phyloP scores from a whole-genome alignment of 2,888 invertebrate genomes.

The Thera britannica region DNA sequence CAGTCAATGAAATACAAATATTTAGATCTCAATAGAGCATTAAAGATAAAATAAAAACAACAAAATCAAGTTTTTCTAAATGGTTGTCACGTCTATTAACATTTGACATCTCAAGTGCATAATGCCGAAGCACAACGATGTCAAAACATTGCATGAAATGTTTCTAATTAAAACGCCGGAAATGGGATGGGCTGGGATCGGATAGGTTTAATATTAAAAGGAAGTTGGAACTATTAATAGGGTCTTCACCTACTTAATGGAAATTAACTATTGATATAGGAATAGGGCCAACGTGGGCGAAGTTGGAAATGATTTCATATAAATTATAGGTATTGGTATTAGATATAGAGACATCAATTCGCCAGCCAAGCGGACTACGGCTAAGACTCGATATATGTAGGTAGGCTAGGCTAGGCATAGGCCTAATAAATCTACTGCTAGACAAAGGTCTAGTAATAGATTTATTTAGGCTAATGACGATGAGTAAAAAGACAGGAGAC shows the following conservation, averaged over 20 bases:
- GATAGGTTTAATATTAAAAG: conserved; percentile 21
- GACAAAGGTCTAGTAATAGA: too few species aligned
- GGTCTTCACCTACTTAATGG: conserved; percentile 19
- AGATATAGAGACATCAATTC: too few species aligned
- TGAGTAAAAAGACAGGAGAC: neutral
- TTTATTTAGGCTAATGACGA: too few species aligned
- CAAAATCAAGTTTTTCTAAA: neutral
- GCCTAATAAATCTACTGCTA: too few species aligned
- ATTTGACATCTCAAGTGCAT: neutral
- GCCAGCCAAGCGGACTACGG: too few species aligned
- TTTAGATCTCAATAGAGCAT: too few species aligned
- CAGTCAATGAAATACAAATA: too few species aligned
- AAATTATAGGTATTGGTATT: too few species aligned
- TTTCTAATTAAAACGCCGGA: conserved; percentile 35
- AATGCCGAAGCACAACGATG: conserved; percentile 5
- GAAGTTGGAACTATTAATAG: conserved; percentile 20
- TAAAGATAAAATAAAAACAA: neutral
- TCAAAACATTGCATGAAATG: conserved; percentile 14
- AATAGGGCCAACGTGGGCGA: conserved; percentile 9
- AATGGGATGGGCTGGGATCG: conserved; percentile 28
- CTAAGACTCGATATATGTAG: too few species aligned
- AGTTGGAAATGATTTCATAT: neutral
- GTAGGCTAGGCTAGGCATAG: too few species aligned
- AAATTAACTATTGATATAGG: conserved; percentile 1
- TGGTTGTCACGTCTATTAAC: neutral